Percentiles rank a stretch among this genome's conserved stretches.
Evolutionary conservation across 1,140 invertebrate species (phyloP).

Genomic region (Pentalonia nigronervosa): DNA sequence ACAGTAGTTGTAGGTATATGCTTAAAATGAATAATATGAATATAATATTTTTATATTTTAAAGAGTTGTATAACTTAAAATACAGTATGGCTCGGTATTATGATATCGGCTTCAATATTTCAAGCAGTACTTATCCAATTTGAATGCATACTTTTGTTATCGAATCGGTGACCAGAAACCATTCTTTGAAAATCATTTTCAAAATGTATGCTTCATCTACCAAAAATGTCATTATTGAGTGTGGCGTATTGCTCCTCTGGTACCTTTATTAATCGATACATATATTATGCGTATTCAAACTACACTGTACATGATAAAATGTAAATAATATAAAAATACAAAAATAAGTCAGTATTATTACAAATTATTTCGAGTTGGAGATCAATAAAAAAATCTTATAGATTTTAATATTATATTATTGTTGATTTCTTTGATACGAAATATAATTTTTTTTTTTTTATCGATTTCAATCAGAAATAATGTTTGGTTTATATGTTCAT

Average conservation of each 20-base stretch:
- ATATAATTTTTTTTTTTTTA: neutral
- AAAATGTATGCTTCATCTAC: neutral
- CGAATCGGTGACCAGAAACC: neutral
- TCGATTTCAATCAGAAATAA: neutral
- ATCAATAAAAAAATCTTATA: neutral
- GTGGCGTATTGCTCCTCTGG: neutral
- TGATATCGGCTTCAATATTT: neutral
- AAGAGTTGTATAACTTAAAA: neutral
- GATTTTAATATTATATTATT: neutral
- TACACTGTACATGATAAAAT: neutral
- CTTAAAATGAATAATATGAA: neutral
- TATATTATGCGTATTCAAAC: neutral
- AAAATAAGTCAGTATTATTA: neutral
- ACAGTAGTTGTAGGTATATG: neutral
- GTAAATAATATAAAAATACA: neutral
- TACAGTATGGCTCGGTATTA: neutral
- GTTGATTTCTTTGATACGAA: too few species aligned
- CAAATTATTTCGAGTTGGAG: neutral
- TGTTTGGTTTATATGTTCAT: neutral
- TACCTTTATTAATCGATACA: neutral
- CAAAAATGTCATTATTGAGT: conserved; percentile 6
- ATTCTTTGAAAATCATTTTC: neutral
- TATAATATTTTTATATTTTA: neutral
- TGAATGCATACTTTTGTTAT: neutral
- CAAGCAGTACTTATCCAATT: neutral